Percentiles rank a stretch among this genome's conserved stretches.
Conservation (phyloP, 2,888 invertebrate genomes). For the Clitarchus hookeri region DNA sequence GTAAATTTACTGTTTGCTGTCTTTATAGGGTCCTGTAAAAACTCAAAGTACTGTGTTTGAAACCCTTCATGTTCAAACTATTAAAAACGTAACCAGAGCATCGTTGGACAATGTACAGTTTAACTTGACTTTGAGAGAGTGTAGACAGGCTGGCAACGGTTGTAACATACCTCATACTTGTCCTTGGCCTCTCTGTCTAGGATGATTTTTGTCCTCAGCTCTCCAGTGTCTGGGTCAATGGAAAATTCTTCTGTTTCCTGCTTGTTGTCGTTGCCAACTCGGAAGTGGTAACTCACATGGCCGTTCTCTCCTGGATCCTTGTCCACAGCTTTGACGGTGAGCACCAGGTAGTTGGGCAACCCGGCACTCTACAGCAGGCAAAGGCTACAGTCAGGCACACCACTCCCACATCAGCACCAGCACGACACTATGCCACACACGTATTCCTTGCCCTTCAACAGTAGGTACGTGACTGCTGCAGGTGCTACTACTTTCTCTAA, state of each 20-base stretch:
- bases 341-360: conserved; percentile 73
- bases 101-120: too few species aligned
- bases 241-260: conserved; percentile 82
- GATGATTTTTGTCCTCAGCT: conserved; percentile 76
- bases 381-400: background rate
- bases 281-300: conserved; percentile 79
- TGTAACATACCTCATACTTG: conserved; percentile 61
- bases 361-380: conserved; percentile 68
- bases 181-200: conserved; percentile 76
- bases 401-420: background rate
- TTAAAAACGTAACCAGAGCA: too few species aligned
- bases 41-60: too few species aligned
- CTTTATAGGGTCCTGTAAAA: too few species aligned
- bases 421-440: too few species aligned
- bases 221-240: conserved; percentile 78
- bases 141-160: too few species aligned
- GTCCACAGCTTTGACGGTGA: conserved; percentile 82
- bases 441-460: too few species aligned
- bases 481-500: too few species aligned
- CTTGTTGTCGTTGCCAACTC: conserved; percentile 74
- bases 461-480: too few species aligned
- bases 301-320: conserved; percentile 84
- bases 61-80: too few species aligned
- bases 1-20: too few species aligned
- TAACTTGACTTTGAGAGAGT: too few species aligned